A percentile compares a stretch with the other conserved stretches of the same genome.
phyloP scores from a whole-genome alignment of 2,797 vertebrate genomes.

The Bradypodion ventrale region DNA sequence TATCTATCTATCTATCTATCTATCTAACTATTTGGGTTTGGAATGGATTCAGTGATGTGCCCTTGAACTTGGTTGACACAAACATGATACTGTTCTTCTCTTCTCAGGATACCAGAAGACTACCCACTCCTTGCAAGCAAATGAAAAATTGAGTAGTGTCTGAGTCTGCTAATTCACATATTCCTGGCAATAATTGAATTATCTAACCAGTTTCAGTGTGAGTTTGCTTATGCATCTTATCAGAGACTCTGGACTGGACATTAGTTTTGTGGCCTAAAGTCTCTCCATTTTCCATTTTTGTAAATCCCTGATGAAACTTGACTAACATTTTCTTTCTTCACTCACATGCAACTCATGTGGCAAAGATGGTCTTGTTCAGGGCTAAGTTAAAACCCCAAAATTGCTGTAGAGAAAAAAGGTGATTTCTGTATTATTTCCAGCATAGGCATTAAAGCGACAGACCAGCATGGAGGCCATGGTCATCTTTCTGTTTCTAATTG shows the following conservation, averaged over 20 bases:
- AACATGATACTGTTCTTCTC: neutral
- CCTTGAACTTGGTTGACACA: fast-evolving
- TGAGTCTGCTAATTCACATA: fast-evolving
- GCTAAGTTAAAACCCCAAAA: neutral
- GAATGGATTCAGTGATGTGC: neutral
- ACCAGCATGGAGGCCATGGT: neutral
- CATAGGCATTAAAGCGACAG: neutral
- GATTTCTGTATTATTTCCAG: neutral
- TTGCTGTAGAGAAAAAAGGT: neutral
- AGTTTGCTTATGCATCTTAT: neutral
- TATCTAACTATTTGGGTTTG: no score
- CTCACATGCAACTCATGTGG: neutral
- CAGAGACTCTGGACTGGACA: fast-evolving
- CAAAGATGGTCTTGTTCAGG: neutral
- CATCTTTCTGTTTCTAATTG: neutral
- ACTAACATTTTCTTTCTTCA: neutral
- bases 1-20: no score
- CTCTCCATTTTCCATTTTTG: neutral
- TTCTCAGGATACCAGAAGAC: neutral
- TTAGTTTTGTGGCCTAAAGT: neutral
- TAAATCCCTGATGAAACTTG: neutral
- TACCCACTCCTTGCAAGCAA: neutral
- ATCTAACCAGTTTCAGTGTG: neutral
- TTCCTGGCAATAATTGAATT: neutral
- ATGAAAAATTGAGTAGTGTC: fast-evolving